Base-by-base conservation (phyloP, 2,888 invertebrate genomes). In the Leptopilina drosophilae region DNA sequence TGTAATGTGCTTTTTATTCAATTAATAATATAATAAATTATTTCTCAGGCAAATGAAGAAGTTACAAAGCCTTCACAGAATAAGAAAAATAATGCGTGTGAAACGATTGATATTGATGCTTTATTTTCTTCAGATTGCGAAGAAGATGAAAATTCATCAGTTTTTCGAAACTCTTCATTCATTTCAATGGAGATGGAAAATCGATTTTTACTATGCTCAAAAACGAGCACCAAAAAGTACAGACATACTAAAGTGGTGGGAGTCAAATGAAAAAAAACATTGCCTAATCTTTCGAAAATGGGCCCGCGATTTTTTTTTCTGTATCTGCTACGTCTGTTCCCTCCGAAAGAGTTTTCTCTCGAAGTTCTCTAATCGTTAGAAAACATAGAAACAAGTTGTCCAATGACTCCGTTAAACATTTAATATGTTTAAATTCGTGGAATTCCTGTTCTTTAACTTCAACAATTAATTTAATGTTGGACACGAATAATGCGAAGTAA, bases 341-440 rank as follows among this genome's bases (percentile, higher is more conserved):
- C 5, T 11, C 56, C 12, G 56, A 56, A 11, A 76, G 75, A 42
- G 7, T 76, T 0, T 76, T 76, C 40, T 76, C 75, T 3, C 56
- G 62, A 76, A 62, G 59, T 5, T 56, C 59, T 12, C 33, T 76
- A 59, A 56, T 59, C 2, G 53, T 76, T 2, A 56, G 75, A 14
- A 76, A 76, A 26, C 75, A 76, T 40, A 2, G 75, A 8, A 76
- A 76, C 33, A 76, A 12, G 33, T 49, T 76, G 14, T 62, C n/a
- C 14, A 59, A 76, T 26, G 14, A 76, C 12, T 59, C 75, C 6
- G 42, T 62, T 4, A 14, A 62, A 14, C 62, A 62, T 40, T 59
- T 76, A 12, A 56, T 76, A 14, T 76, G 75, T 14, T 40, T 76
- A 8, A 76, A 76, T 33, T 76, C 75, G 0, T 76, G 75, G 75